These are phyloP conservation scores for Cepaea nemoralis DNA, from an alignment of 1,140 invertebrate genomes.

Conservation along the genomic window DNA sequence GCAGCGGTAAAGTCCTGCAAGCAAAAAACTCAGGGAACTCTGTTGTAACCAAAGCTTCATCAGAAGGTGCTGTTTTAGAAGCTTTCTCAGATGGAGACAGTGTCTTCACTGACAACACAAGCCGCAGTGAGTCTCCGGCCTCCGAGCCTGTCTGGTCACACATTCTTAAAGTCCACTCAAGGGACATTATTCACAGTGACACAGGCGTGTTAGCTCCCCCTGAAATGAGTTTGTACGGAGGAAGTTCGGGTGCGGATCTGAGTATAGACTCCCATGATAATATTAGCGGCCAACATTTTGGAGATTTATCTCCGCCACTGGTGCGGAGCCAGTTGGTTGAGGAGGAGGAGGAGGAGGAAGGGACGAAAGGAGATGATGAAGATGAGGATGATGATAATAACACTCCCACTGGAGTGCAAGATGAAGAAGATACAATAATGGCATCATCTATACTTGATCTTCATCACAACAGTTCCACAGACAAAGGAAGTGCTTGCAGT, in stretches of 20 bases:
- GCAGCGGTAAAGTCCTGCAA: slow-evolving; percentile 43
- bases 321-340: background rate
- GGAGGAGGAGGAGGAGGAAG: background rate
- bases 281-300: background rate
- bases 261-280: slow-evolving; percentile 34
- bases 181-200: slow-evolving; percentile 66
- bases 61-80: slow-evolving; percentile 65
- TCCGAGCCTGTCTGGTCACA: slow-evolving; percentile 63
- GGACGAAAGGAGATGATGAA: background rate
- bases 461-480: slow-evolving; percentile 6
- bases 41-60: slow-evolving; percentile 63
- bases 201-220: slow-evolving; percentile 57
- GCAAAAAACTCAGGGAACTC: slow-evolving; percentile 62
- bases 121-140: slow-evolving; percentile 66
- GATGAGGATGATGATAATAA: slow-evolving; percentile 37
- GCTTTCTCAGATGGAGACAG: slow-evolving; percentile 64
- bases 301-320: background rate
- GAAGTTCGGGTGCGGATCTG: slow-evolving; percentile 41
- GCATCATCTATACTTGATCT: slow-evolving; percentile 28
- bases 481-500: slow-evolving; percentile 22
- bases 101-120: slow-evolving; percentile 65
- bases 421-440: slow-evolving; percentile 30
- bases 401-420: slow-evolving; percentile 33
- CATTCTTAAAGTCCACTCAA: slow-evolving; percentile 49
- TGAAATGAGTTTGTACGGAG: slow-evolving; percentile 39